These are phyloP conservation scores for Synergus laeviventris DNA, from an alignment of 2,888 invertebrate species.

Conservation along the genomic window DNA sequence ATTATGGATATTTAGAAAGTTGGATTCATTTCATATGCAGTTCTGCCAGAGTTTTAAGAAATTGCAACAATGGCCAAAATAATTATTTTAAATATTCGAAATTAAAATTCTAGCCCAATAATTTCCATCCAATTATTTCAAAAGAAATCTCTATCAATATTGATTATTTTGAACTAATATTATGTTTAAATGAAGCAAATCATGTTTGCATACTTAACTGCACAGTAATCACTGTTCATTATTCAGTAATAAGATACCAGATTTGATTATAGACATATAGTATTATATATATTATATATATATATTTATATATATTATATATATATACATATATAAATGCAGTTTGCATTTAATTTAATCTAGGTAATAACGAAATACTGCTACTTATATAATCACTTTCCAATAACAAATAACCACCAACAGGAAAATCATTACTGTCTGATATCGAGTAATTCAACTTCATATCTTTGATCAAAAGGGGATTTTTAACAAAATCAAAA, in stretches of 20 bases:
- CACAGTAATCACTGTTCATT: background rate
- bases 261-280: background rate
- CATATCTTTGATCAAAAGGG: background rate
- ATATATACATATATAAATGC: background rate
- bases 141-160: background rate
- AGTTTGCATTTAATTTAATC: conserved; percentile 12
- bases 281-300: background rate
- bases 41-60: background rate
- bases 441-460: background rate
- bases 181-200: background rate
- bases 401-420: conserved; percentile 23
- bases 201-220: background rate
- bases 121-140: background rate
- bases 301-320: too few relatives aligned
- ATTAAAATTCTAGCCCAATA: too few relatives aligned
- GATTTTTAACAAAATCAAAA: background rate
- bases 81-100: too few relatives aligned
- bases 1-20: background rate
- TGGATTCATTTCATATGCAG: background rate
- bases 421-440: conserved; percentile 19
- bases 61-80: too few relatives aligned
- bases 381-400: conserved; percentile 33
- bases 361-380: conserved; percentile 15
- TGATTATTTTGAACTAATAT: background rate
- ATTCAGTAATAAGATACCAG: background rate